phyloP scores from a whole-genome alignment of 2,888 invertebrate genomes.

The Pediacus dermestoides region DNA sequence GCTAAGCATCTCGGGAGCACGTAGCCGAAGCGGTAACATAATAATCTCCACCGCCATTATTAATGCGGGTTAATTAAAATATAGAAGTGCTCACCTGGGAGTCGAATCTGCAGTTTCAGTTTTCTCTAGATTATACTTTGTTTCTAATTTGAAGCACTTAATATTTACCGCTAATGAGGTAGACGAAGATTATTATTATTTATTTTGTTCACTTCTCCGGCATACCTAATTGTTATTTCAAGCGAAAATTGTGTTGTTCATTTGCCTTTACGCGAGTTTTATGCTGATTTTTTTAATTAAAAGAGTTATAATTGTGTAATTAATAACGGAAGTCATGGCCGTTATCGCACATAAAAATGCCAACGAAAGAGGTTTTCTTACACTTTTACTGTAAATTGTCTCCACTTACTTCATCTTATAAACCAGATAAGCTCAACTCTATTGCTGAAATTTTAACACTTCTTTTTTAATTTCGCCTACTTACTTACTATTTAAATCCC shows the following conservation, averaged over 20 bases:
- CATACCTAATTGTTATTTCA: conserved; percentile 44
- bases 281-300: conserved; percentile 43
- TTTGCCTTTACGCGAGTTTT: conserved; percentile 37
- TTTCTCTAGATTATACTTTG: conserved; percentile 43
- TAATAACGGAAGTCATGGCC: conserved; percentile 35
- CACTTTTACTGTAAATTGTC: too few species aligned
- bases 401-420: too few species aligned
- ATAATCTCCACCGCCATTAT: conserved; percentile 42
- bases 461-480: too few species aligned
- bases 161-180: conserved; percentile 45
- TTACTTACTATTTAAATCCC: too few species aligned
- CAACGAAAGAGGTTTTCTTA: too few species aligned
- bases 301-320: conserved; percentile 40
- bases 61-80: conserved; percentile 48
- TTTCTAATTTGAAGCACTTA: conserved; percentile 45
- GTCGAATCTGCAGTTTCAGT: conserved; percentile 40
- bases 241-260: conserved; percentile 38
- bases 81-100: conserved; percentile 46
- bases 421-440: too few species aligned
- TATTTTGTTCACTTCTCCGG: conserved; percentile 40
- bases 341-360: conserved; percentile 33
- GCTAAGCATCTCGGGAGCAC: conserved; percentile 19
- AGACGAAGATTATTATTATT: conserved; percentile 46
- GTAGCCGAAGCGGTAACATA: conserved; percentile 33
- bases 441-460: too few species aligned